Conservation (phyloP, 2,113 vertebrate species). For the Perccottus glenii region DNA sequence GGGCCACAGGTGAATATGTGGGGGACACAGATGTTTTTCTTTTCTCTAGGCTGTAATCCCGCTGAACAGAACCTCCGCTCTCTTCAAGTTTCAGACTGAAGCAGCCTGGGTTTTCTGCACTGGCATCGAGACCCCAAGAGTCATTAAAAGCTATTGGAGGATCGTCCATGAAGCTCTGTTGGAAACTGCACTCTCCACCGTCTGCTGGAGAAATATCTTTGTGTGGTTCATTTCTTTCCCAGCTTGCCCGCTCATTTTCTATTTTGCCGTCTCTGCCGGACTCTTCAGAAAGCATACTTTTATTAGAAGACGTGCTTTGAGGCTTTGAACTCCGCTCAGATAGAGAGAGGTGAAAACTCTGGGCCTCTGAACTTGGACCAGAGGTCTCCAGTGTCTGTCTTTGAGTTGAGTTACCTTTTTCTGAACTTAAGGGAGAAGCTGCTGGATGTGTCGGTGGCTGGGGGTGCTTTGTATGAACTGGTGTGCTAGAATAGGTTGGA, state of each 20-base stretch:
- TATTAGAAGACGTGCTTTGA: background rate
- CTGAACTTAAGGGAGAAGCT: slow-evolving; percentile 26
- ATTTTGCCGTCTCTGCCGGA: background rate
- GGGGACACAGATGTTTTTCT: background rate
- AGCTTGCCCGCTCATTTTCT: slow-evolving; percentile 5
- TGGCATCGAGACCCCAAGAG: slow-evolving; percentile 72
- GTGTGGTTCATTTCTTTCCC: background rate
- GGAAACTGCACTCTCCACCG: slow-evolving; percentile 34
- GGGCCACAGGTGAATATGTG: background rate
- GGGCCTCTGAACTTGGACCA: slow-evolving; percentile 1
- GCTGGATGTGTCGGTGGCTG: background rate
- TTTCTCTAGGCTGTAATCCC: background rate
- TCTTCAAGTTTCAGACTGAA: slow-evolving; percentile 77
- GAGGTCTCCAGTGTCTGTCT: background rate
- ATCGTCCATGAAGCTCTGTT: slow-evolving; percentile 73
- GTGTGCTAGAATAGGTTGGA: slow-evolving; percentile 71
- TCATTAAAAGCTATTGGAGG: slow-evolving; percentile 76
- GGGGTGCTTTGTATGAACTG: slow-evolving; percentile 50
- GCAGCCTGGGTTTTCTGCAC: slow-evolving; percentile 35
- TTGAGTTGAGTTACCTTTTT: background rate
- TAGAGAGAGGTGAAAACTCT: slow-evolving; percentile 37
- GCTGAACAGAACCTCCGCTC: slow-evolving; percentile 41
- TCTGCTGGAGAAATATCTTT: slow-evolving; percentile 28
- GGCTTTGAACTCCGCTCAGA: slow-evolving; percentile 21
- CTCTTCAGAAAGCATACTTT: slow-evolving; percentile 3